Percentiles rank a stretch among this genome's conserved stretches.
These are phyloP conservation scores for Bombus consobrinus DNA, from an alignment of 1,140 invertebrate genomes.

Conservation along the genomic window DNA sequence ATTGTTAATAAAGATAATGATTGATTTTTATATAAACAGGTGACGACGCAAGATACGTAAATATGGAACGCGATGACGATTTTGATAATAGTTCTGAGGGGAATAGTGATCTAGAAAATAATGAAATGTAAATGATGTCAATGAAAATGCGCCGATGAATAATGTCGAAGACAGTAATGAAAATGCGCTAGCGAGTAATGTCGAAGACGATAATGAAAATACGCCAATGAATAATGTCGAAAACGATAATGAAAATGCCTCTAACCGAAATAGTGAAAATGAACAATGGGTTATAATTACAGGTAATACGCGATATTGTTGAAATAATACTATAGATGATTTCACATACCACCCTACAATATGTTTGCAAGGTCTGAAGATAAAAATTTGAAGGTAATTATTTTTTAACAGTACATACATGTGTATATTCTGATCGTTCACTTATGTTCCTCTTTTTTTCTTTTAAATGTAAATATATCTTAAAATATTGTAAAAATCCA, in stretches of 20 bases:
- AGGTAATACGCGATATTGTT: constrained; percentile 32
- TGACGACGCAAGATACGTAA: constrained; percentile 22
- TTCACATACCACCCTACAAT: constrained; percentile 46
- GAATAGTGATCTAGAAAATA: constrained; percentile 45
- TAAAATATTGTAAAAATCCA: background rate
- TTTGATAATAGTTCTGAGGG: constrained; percentile 67
- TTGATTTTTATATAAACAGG: constrained; percentile 43
- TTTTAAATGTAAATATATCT: background rate
- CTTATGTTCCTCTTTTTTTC: constrained; percentile 13
- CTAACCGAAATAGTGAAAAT: constrained; percentile 3
- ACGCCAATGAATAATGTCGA: background rate
- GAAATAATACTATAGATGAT: constrained; percentile 21
- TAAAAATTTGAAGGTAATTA: constrained; percentile 28
- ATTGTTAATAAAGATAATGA: background rate
- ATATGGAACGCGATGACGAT: constrained; percentile 64
- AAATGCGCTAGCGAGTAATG: background rate
- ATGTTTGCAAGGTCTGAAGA: constrained; percentile 22
- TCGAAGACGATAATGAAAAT: constrained; percentile 8
- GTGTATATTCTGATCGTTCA: background rate
- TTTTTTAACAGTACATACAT: constrained; percentile 3
- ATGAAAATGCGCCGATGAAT: background rate
- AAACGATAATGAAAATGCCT: constrained; percentile 14
- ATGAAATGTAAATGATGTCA: constrained; percentile 38
- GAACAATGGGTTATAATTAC: background rate
- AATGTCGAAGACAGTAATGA: constrained; percentile 6